These are phyloP conservation scores for Chloroclystis v-ata DNA, from an alignment of 2,888 invertebrate species.

Conservation along the genomic window DNA sequence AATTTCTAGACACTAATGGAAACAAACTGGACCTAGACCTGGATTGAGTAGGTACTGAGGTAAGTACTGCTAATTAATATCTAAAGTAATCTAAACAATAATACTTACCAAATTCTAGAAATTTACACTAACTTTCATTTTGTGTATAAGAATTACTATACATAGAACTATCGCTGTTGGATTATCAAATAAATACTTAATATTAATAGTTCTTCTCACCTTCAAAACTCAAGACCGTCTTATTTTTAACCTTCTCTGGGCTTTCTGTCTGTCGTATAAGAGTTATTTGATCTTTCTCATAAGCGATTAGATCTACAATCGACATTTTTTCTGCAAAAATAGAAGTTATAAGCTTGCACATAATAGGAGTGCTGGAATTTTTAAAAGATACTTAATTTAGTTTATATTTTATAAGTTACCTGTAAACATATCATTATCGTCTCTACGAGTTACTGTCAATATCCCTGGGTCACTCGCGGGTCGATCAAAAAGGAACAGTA, in stretches of 20 bases:
- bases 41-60: no score
- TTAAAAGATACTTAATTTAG: no score
- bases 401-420: not conserved
- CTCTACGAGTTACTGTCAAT: not conserved
- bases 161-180: no score
- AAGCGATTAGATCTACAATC: not conserved
- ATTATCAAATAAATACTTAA: no score
- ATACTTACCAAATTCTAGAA: no score
- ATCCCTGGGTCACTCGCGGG: not conserved
- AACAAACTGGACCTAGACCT: no score
- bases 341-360: not conserved
- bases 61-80: no score
- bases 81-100: no score
- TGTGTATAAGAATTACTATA: no score
- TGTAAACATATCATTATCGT: not conserved
- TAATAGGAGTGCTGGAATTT: no score
- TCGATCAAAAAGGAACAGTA: conserved; percentile 15
- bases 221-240: not conserved
- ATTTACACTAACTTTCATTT: no score
- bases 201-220: not conserved
- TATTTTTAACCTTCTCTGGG: not conserved
- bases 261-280: not conserved
- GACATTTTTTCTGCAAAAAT: not conserved
- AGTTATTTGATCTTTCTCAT: not conserved
- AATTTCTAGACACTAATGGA: no score